A percentile compares a stretch with the other conserved stretches of the same genome.
Conservation (phyloP, 2,888 invertebrate genomes). For the Andricus curvator region DNA sequence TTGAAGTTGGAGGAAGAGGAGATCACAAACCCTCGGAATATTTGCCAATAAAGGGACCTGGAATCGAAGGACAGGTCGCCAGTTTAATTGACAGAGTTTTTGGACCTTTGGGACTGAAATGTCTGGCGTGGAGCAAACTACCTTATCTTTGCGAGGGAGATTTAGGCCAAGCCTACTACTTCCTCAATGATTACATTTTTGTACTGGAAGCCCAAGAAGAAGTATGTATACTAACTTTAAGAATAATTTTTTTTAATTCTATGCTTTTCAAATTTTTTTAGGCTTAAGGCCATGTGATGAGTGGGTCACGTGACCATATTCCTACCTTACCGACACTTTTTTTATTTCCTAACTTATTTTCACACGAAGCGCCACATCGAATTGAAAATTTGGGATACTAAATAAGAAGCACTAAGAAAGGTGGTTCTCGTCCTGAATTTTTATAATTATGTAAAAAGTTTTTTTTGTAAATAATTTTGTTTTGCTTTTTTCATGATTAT, state of each 20-base stretch:
- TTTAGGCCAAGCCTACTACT: slow-evolving; percentile 93
- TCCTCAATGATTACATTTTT: slow-evolving; percentile 94
- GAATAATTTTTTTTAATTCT: neutral
- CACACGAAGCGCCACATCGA: too few species aligned
- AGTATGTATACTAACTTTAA: slow-evolving; percentile 1
- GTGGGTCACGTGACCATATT: too few species aligned
- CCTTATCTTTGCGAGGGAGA: slow-evolving; percentile 99
- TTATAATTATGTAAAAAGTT: too few species aligned
- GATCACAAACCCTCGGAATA: slow-evolving; percentile 87
- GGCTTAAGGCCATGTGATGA: too few species aligned
- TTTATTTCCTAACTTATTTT: too few species aligned
- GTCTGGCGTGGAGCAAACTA: slow-evolving; percentile 92
- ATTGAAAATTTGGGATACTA: too few species aligned
- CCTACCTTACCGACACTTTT: too few species aligned
- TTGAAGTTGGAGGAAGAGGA: slow-evolving; percentile 88
- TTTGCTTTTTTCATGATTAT: too few species aligned
- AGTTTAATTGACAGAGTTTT: slow-evolving; percentile 85
- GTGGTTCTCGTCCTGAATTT: too few species aligned
- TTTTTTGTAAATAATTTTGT: too few species aligned
- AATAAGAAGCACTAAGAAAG: too few species aligned
- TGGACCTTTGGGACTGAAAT: slow-evolving; percentile 84
- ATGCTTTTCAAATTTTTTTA: too few species aligned
- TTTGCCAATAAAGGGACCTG: slow-evolving; percentile 83
- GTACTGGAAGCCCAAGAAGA: slow-evolving; percentile 82
- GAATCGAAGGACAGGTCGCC: slow-evolving; percentile 89